These are phyloP conservation scores for Arion vulgaris DNA, from an alignment of 1,140 invertebrate genomes.

Conservation along the genomic window DNA sequence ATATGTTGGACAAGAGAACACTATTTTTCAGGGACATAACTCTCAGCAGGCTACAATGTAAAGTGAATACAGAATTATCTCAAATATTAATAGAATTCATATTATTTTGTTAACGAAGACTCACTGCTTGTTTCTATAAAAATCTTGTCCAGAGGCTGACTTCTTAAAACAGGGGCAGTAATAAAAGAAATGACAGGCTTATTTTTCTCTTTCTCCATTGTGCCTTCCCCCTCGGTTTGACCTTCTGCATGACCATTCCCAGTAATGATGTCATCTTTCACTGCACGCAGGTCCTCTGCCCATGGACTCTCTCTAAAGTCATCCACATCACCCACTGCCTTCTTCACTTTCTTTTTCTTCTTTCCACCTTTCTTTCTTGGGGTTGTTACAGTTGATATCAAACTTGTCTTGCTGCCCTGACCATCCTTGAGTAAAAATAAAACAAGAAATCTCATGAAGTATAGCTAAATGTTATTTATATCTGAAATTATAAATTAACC, in stretches of 20 bases:
- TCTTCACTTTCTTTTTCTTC: constrained; percentile 53
- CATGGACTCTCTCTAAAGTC: constrained; percentile 55
- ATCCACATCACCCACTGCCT: constrained; percentile 43
- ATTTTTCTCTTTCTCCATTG: constrained; percentile 46
- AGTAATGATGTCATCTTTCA: constrained; percentile 62
- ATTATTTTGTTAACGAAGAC: constrained; percentile 27
- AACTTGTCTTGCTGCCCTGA: constrained; percentile 62
- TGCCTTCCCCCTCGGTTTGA: not conserved
- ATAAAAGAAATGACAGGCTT: constrained; percentile 29
- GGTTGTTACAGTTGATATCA: constrained; percentile 57
- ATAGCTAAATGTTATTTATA: not conserved
- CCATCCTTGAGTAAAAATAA: constrained; percentile 51
- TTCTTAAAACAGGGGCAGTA: constrained; percentile 51
- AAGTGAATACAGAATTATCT: too few relatives aligned
- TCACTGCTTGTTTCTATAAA: constrained; percentile 66
- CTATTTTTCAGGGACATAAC: too few relatives aligned
- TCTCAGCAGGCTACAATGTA: too few relatives aligned
- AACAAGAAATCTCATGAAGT: not conserved
- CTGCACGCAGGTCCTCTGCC: constrained; percentile 57
- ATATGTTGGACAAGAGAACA: too few relatives aligned
- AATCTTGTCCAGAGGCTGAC: constrained; percentile 64
- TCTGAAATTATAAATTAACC: too few relatives aligned
- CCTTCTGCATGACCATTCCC: constrained; percentile 39
- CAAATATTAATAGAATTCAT: too few relatives aligned
- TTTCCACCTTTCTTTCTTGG: constrained; percentile 58